Conservation (phyloP, 2,113 vertebrate genomes). For the Actinemys pallida region DNA sequence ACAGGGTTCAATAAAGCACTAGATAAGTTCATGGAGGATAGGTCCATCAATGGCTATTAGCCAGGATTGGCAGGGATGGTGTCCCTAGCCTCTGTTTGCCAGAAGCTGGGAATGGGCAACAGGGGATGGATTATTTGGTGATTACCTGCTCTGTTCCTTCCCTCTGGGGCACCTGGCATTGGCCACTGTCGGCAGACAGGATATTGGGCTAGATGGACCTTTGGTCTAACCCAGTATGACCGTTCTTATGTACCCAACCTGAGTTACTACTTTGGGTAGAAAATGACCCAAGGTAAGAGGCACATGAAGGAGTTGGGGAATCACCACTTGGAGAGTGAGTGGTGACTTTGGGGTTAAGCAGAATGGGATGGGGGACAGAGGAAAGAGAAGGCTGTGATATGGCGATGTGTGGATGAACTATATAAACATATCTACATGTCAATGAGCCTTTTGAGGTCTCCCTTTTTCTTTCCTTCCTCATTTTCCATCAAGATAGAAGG, state of each 20-base stretch:
- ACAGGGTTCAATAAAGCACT: no score
- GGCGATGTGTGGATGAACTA: background rate
- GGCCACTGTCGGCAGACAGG: no score
- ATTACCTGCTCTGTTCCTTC: no score
- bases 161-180: no score
- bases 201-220: no score
- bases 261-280: background rate
- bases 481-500: background rate
- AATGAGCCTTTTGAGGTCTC: background rate
- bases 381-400: background rate
- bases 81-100: no score
- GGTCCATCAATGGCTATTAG: no score
- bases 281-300: background rate
- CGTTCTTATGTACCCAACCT: background rate
- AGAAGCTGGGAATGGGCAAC: no score
- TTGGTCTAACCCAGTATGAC: no score
- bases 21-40: no score
- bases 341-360: background rate
- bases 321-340: background rate
- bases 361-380: background rate
- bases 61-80: no score
- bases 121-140: no score
- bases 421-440: accelerated
- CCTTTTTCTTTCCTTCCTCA: background rate
- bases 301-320: accelerated